These are phyloP conservation scores for Tanaodytes sp. DNA, from an alignment of 2,888 invertebrate genomes.

Conservation along the genomic window DNA sequence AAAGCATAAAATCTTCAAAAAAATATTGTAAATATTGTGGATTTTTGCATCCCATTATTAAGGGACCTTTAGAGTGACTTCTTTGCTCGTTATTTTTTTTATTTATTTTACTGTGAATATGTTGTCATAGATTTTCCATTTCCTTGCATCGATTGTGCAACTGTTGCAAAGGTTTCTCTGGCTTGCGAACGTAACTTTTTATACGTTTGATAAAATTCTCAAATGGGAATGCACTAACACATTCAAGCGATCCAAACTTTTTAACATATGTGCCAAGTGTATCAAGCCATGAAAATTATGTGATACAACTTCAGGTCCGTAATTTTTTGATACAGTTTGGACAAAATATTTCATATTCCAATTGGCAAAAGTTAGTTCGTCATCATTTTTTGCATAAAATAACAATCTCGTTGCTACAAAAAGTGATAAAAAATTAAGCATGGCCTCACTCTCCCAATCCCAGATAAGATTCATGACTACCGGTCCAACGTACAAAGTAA, in stretches of 20 bases:
- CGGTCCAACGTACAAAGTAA: constrained; percentile 9
- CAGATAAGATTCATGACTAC: background rate
- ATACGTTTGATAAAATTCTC: constrained; percentile 8
- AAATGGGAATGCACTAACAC: constrained; percentile 11
- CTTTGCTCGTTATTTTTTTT: background rate
- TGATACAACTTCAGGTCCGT: background rate
- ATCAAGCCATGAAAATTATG: constrained; percentile 3
- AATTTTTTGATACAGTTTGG: background rate
- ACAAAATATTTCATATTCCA: background rate
- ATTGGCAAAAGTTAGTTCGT: background rate
- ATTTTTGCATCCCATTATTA: background rate
- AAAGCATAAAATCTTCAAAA: background rate
- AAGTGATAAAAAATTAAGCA: constrained; percentile 9
- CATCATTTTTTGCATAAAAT: background rate
- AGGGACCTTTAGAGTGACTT: background rate
- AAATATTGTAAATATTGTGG: constrained; percentile 15
- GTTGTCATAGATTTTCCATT: too few relatives aligned
- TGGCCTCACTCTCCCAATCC: background rate
- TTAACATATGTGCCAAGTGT: background rate
- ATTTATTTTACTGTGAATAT: too few relatives aligned
- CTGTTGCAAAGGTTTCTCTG: constrained; percentile 8
- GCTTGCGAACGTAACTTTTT: background rate
- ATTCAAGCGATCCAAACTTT: constrained; percentile 8
- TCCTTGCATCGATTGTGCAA: constrained; percentile 2
- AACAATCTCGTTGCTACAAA: constrained; percentile 7